Conservation (phyloP, 2,113 vertebrate genomes). For the Taurulus bubalis region DNA sequence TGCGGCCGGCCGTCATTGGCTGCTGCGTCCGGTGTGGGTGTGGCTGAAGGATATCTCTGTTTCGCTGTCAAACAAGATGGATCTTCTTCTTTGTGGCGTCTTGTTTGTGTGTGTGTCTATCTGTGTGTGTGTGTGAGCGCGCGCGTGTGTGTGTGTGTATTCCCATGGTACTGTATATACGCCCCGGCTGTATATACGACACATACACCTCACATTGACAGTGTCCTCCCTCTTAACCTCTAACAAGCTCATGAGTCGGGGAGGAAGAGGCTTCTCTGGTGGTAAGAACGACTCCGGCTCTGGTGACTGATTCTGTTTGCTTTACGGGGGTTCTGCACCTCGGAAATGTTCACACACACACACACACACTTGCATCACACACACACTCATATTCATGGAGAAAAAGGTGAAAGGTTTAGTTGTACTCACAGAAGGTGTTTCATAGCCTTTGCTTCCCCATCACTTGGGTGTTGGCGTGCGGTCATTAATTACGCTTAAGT, state of each 20-base stretch:
- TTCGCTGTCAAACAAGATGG: conserved; percentile 45
- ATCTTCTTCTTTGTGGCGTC: conserved; percentile 63
- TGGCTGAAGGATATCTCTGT: conserved; percentile 44
- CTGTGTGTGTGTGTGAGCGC: conserved; percentile 27
- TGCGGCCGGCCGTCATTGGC: conserved; percentile 51
- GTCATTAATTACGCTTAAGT: conserved; percentile 61
- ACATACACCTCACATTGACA: conserved; percentile 76
- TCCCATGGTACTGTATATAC: conserved; percentile 81
- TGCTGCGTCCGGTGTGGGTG: conserved; percentile 31
- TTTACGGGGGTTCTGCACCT: conserved; percentile 10
- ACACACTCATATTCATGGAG: not conserved
- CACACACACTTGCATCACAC: conserved; percentile 14
- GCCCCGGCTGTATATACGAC: conserved; percentile 81
- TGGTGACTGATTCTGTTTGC: conserved; percentile 27
- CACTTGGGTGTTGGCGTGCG: conserved; percentile 46
- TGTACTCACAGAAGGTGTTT: conserved; percentile 50
- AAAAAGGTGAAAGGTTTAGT: conserved; percentile 42
- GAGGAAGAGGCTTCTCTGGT: conserved; percentile 30
- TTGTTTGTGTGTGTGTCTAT: conserved; percentile 65
- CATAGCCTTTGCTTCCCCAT: conserved; percentile 42
- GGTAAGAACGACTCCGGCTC: conserved; percentile 39
- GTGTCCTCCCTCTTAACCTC: conserved; percentile 61
- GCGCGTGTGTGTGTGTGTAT: conserved; percentile 60
- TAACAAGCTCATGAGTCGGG: conserved; percentile 40
- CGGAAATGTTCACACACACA: conserved; percentile 3